phyloP scores from a whole-genome alignment of 2,113 vertebrate species.

The Noctilio leporinus region DNA sequence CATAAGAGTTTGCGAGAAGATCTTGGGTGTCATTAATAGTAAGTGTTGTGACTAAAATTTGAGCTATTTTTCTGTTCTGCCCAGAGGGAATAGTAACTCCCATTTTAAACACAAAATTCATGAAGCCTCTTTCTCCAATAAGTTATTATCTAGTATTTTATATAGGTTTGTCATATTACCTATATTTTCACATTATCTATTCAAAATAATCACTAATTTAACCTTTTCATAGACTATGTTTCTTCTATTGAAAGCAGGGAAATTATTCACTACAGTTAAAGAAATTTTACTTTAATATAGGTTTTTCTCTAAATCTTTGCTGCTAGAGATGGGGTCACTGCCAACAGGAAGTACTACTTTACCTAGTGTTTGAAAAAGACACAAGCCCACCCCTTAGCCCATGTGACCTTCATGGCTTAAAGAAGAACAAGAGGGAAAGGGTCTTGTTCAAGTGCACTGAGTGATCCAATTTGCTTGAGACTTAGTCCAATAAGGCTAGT shows the following conservation, averaged over 20 bases:
- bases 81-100: not conserved
- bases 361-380: not conserved
- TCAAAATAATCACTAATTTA: not conserved
- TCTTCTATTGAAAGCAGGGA: not conserved
- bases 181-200: slow-evolving; percentile 19
- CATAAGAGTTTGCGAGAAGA: not conserved
- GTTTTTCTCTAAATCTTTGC: not conserved
- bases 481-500: slow-evolving; percentile 1
- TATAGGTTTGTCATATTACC: not conserved
- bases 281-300: not conserved
- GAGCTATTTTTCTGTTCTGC: not conserved
- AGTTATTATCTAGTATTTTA: slow-evolving; percentile 1
- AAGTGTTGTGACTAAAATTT: not conserved
- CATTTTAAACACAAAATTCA: not conserved
- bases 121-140: not conserved
- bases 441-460: not conserved
- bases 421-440: not conserved
- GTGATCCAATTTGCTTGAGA: slow-evolving; percentile 32
- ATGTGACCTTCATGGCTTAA: not conserved
- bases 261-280: not conserved
- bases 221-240: not conserved
- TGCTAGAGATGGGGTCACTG: not conserved
- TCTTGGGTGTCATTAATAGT: not conserved
- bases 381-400: not conserved
- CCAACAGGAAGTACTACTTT: not conserved